phyloP scores from a whole-genome alignment of 2,113 vertebrate genomes.

The Xenotilapia flavipinnis region DNA sequence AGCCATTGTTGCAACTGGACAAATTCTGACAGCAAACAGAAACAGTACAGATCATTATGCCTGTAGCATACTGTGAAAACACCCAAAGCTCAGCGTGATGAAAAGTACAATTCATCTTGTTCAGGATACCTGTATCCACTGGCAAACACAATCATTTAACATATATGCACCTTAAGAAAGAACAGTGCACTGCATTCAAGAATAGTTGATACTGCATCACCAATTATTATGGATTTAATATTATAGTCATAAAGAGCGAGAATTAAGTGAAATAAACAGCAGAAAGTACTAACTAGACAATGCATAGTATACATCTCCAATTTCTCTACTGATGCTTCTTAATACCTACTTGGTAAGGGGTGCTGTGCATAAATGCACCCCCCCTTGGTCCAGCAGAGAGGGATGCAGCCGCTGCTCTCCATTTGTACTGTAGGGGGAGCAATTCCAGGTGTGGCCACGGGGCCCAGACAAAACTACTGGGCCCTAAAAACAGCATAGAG shows the following conservation, averaged over 20 bases:
- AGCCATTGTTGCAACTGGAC: neutral
- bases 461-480: conserved; percentile 65
- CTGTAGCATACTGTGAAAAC: neutral
- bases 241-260: neutral
- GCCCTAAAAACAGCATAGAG: conserved; percentile 60
- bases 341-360: conserved; percentile 70
- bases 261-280: neutral
- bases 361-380: conserved; percentile 69
- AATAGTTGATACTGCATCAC: neutral
- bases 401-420: conserved; percentile 92
- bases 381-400: conserved; percentile 92
- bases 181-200: neutral
- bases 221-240: neutral
- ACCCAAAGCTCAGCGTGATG: neutral
- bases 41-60: neutral
- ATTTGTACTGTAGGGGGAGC: conserved; percentile 68
- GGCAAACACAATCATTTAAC: neutral
- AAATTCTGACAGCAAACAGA: neutral
- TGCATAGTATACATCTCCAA: neutral
- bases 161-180: neutral
- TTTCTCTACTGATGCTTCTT: neutral
- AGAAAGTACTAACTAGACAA: neutral
- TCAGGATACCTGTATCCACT: neutral
- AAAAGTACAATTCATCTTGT: neutral
- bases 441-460: conserved; percentile 64